phyloP scores from a whole-genome alignment of 2,113 vertebrate genomes.

The Amphiprion ocellaris region DNA sequence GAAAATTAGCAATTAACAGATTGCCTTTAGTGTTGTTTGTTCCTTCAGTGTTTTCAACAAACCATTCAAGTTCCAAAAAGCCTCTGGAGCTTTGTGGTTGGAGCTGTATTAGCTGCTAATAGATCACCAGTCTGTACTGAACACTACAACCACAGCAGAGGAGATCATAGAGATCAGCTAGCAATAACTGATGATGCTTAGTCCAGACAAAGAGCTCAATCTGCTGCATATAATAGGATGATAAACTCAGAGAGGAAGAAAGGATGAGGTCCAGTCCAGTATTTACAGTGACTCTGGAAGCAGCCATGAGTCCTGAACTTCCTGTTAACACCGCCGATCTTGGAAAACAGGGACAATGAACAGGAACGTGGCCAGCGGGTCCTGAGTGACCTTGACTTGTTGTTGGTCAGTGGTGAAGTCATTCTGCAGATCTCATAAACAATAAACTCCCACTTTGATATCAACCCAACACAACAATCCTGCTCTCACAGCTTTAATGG shows the following conservation, averaged over 20 bases:
- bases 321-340: conserved; percentile 45
- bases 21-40: no score
- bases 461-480: conserved; percentile 16
- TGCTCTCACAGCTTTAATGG: conserved; percentile 8
- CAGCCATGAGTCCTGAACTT: conserved; percentile 42
- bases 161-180: conserved; percentile 42
- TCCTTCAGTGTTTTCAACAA: conserved; percentile 26
- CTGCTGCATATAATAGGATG: background rate
- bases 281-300: conserved; percentile 31
- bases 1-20: no score
- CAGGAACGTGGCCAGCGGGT: conserved; percentile 26
- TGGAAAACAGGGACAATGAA: conserved; percentile 58
- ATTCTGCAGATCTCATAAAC: conserved; percentile 47
- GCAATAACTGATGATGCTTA: conserved; percentile 13
- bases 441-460: conserved; percentile 50
- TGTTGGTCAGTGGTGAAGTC: conserved; percentile 47
- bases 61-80: conserved; percentile 12
- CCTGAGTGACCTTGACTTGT: conserved; percentile 42
- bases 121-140: conserved; percentile 17
- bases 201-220: conserved; percentile 23
- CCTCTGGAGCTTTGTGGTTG: conserved; percentile 29
- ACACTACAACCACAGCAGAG: conserved; percentile 4
- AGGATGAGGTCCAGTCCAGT: background rate
- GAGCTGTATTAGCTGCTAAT: conserved; percentile 35
- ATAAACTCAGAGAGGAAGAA: background rate